A percentile compares a stretch with the other conserved stretches of the same genome.
These are phyloP conservation scores for Hylia prasina DNA, from an alignment of 2,113 vertebrate species.

Conservation along the genomic window DNA sequence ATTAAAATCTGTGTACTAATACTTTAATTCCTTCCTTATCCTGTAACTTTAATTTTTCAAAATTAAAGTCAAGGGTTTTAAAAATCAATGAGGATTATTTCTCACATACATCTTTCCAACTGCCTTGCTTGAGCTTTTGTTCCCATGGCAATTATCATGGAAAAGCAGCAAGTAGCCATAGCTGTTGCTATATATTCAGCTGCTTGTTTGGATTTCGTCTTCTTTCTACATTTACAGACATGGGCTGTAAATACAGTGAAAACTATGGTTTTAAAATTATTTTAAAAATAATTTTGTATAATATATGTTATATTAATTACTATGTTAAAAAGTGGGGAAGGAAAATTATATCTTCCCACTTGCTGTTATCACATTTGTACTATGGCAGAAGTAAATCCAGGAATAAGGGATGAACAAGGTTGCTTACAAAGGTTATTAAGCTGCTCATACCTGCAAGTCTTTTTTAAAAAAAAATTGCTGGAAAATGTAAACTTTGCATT, in stretches of 20 bases:
- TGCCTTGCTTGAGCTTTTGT: not conserved
- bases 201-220: not conserved
- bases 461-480: no score
- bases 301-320: not conserved
- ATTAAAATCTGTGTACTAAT: not conserved
- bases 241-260: not conserved
- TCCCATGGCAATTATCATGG: conserved; percentile 14
- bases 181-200: not conserved
- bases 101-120: not conserved
- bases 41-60: not conserved
- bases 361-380: accelerated
- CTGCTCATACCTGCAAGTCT: not conserved
- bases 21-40: not conserved
- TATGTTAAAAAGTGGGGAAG: not conserved
- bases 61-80: not conserved
- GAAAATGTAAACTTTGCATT: not conserved
- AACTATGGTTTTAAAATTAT: not conserved
- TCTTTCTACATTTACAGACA: not conserved
- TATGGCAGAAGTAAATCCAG: not conserved
- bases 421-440: not conserved
- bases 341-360: not conserved
- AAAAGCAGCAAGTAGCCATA: not conserved
- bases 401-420: not conserved
- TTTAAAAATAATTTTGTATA: not conserved
- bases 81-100: not conserved